These are phyloP conservation scores for Callipepla squamata DNA, from an alignment of 2,113 vertebrate species.

Conservation along the genomic window DNA sequence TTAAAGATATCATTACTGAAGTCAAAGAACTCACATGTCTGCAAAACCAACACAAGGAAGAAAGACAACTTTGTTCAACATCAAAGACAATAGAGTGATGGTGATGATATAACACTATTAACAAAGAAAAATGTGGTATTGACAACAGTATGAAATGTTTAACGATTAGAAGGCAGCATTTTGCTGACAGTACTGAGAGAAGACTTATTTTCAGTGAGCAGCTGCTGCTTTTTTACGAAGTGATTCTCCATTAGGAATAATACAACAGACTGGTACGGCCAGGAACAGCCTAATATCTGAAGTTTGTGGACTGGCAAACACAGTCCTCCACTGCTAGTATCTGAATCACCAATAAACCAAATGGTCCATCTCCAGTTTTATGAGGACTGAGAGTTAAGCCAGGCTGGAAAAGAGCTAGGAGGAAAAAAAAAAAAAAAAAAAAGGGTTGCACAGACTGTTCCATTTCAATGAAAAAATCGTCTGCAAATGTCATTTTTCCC, in stretches of 20 bases:
- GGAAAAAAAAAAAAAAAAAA: not conserved
- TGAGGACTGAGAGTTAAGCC: conserved; percentile 36
- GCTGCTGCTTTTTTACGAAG: conserved; percentile 61
- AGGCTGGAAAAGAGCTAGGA: not conserved
- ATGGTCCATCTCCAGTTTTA: conserved; percentile 64
- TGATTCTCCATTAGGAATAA: conserved; percentile 31
- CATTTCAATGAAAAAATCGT: conserved; percentile 38
- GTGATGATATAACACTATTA: not conserved
- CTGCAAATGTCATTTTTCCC: not conserved
- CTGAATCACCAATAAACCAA: conserved; percentile 66
- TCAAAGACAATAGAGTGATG: not conserved
- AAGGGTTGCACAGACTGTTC: conserved; percentile 9
- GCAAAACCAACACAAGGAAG: not conserved
- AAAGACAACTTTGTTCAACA: not conserved
- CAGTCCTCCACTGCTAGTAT: not conserved
- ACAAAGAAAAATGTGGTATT: too few species aligned
- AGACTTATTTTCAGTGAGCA: conserved; percentile 63
- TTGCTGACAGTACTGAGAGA: conserved; percentile 47
- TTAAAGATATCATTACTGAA: not conserved
- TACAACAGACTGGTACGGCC: not conserved
- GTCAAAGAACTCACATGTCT: not conserved
- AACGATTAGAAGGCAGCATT: conserved; percentile 57
- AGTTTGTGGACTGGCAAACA: conserved; percentile 62
- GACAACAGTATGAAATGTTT: not conserved
- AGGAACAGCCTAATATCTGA: not conserved